Conservation (phyloP, 2,797 vertebrate genomes). For the Helarctos malayanus region DNA sequence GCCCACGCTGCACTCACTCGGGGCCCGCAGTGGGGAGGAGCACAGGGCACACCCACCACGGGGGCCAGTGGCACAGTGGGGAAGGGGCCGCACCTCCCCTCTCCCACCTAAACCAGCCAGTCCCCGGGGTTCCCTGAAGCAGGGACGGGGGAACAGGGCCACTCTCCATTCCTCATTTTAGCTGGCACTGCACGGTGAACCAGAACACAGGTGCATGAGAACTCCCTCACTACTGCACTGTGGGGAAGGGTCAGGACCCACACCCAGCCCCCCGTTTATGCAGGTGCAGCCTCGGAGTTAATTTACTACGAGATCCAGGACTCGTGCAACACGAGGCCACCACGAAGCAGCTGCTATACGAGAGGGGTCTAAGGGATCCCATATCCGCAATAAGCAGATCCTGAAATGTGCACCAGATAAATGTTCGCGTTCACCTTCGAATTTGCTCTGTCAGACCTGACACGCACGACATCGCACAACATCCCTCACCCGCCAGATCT, state of each 20-base stretch:
- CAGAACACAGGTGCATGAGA: not conserved
- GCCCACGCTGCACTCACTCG: rapidly evolving
- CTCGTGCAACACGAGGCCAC: not conserved
- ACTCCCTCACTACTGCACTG: not conserved
- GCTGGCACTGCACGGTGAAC: not conserved
- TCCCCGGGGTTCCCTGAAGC: not conserved
- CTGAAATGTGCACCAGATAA: not conserved
- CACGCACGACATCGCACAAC: too few relatives aligned
- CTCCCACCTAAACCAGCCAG: not conserved
- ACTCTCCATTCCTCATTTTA: not conserved
- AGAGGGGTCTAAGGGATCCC: not conserved
- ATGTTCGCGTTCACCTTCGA: not conserved
- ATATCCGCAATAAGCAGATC: not conserved
- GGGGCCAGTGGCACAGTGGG: not conserved
- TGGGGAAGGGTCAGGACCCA: not conserved
- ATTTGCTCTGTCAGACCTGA: not conserved
- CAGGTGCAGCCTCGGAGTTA: not conserved
- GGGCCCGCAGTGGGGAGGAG: not conserved
- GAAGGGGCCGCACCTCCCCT: not conserved
- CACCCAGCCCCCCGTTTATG: not conserved
- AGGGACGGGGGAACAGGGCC: not conserved
- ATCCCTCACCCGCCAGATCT: not conserved
- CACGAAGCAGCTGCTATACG: not conserved
- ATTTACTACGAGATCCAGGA: not conserved
- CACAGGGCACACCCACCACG: not conserved